Conservation (phyloP, 2,888 invertebrate species). For the Tetragnatha montana region DNA sequence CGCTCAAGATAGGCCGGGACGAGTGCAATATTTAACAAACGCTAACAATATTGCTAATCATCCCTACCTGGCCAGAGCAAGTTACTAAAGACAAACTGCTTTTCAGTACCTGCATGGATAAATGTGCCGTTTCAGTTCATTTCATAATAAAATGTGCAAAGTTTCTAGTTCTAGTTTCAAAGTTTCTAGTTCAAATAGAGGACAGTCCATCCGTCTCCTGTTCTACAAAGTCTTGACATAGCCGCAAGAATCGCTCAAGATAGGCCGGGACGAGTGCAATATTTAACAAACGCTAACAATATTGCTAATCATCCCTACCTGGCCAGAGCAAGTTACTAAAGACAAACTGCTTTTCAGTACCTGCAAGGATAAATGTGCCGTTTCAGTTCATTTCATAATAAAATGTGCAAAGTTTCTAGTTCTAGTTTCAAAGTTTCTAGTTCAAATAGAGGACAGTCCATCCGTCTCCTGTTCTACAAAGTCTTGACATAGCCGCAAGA, state of each 20-base stretch:
- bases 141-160: too few species aligned
- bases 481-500: constrained; percentile 17
- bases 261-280: constrained; percentile 71
- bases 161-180: too few species aligned
- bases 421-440: background rate
- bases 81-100: too few species aligned
- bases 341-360: constrained; percentile 53
- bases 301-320: too few species aligned
- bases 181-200: background rate
- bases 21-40: too few species aligned
- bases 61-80: too few species aligned
- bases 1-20: too few species aligned
- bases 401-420: too few species aligned
- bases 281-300: constrained; percentile 54
- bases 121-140: too few species aligned
- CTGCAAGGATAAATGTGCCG: constrained; percentile 35
- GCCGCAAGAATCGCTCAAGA: constrained; percentile 67
- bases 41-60: too few species aligned
- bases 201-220: background rate
- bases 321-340: constrained; percentile 45
- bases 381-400: constrained; percentile 16
- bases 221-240: constrained; percentile 59
- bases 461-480: background rate
- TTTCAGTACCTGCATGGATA: too few species aligned
- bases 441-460: background rate